These are phyloP conservation scores for Latrodectus elegans DNA, from an alignment of 2,888 invertebrate species.

Conservation along the genomic window DNA sequence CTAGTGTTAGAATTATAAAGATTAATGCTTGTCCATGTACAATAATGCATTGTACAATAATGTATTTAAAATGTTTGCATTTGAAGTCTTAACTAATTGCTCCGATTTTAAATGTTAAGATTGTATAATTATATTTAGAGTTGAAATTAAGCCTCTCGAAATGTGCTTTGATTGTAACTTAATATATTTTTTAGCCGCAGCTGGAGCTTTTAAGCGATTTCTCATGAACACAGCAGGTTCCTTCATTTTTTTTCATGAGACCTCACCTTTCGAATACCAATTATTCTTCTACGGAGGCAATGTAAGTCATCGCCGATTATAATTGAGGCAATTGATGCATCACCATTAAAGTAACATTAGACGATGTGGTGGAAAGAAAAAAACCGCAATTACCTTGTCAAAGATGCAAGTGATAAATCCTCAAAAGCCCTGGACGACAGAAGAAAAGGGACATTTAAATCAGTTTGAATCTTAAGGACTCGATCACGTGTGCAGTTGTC, in stretches of 20 bases:
- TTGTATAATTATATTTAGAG: too few species aligned
- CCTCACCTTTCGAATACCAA: slow-evolving; percentile 27
- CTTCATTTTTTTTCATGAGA: not conserved
- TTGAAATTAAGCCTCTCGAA: too few species aligned
- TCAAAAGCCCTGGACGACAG: not conserved
- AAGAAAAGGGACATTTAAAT: not conserved
- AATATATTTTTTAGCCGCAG: not conserved
- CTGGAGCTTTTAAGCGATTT: not conserved
- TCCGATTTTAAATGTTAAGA: too few species aligned
- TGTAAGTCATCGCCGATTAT: slow-evolving; percentile 48
- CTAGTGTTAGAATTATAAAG: too few species aligned
- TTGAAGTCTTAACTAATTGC: too few species aligned
- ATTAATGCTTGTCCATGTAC: too few species aligned
- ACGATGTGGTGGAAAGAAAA: slow-evolving; percentile 21
- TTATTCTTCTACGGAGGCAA: slow-evolving; percentile 5
- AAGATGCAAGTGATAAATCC: slow-evolving; percentile 54
- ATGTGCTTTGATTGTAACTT: too few species aligned
- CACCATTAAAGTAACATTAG: slow-evolving; percentile 57
- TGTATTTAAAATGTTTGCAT: too few species aligned
- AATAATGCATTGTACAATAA: too few species aligned
- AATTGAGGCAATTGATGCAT: slow-evolving; percentile 57
- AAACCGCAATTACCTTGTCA: slow-evolving; percentile 62
- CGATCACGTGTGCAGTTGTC: not conserved
- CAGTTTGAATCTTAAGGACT: not conserved
- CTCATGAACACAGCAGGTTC: slow-evolving; percentile 11